Evolutionary conservation across 2,797 vertebrate genomes (phyloP), one percentile per base, ranked within the genome.

Genomic region (Sandelia bainsii): DNA sequence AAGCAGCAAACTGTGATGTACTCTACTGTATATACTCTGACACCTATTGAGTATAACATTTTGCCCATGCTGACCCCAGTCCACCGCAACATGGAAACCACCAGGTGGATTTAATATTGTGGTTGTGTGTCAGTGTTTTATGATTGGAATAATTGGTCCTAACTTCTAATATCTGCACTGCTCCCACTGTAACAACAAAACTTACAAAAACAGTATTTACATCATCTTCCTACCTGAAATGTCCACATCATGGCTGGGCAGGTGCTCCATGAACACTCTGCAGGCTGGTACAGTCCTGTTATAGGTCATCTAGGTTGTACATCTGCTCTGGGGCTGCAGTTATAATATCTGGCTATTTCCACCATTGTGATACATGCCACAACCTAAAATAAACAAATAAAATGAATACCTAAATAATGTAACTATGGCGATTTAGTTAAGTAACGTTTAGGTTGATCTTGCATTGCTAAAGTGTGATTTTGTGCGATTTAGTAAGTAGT

Each of bases 171-270:
- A 19, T 45, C 17, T 45, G 17, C 42, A 45, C 12, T 44, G 5
- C 50, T 42, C 23, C 7, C 1, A 40, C 6, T 17, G 17, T 7
- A 16, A 8, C 32, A n/a, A 17, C 3, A 23, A 50, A 34, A 19
- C 2, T 0, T 20, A n/a, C n/a, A n/a, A n/a, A n/a, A 45, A 25
- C 6, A 4, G 0, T 23, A 1, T 16, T 44, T 37, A 29, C 0
- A 27, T 34, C 1, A 25, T 59, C 12, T 25, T 16, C 25, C 20
- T 42, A 80, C 58, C 62, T 53, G 42, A 23, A 22, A 45, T 25
- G 0, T 56, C 12, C 10, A 23, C 19, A 23, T 40, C 17, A 62
- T 53, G 6, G 0, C 22, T 8, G 16, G 22, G 4, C 49, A 23
- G 42, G 23, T 49, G 32, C 34, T 62, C 25, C 49, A 52, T n/a